These are phyloP conservation scores for Drosophila tanythrix DNA, from an alignment of 2,888 invertebrate species.

Conservation along the genomic window DNA sequence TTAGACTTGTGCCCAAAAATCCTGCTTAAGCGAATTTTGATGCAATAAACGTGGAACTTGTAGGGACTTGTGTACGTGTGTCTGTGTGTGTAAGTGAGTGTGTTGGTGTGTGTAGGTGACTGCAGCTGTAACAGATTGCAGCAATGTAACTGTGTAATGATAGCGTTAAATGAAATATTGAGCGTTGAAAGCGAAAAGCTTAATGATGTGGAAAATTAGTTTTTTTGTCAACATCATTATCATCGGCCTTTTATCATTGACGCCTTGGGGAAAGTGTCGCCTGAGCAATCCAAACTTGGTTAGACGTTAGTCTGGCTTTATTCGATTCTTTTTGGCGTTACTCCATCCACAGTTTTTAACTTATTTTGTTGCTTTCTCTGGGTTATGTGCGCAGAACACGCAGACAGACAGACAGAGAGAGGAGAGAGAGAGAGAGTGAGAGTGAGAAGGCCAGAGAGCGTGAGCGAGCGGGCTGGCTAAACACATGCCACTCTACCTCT, in stretches of 20 bases:
- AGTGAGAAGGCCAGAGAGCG: neutral
- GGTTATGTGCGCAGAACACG: conserved; percentile 73
- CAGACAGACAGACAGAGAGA: conserved; percentile 18
- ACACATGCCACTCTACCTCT: conserved; percentile 15
- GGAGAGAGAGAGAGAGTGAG: conserved; percentile 2
- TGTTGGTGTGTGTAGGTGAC: neutral
- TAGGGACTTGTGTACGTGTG: neutral
- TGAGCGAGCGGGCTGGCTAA: conserved; percentile 1
- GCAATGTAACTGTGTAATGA: conserved; percentile 18
- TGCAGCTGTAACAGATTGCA: conserved; percentile 37
- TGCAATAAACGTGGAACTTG: conserved; percentile 13
- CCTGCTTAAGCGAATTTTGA: conserved; percentile 17
- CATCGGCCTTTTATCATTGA: conserved; percentile 8
- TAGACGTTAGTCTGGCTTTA: conserved; percentile 43
- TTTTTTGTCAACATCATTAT: conserved; percentile 43
- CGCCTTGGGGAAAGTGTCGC: conserved; percentile 32
- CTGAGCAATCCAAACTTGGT: conserved; percentile 50
- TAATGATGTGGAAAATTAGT: conserved; percentile 79
- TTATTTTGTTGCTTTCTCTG: conserved; percentile 79
- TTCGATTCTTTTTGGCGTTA: conserved; percentile 23
- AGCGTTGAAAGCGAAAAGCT: conserved; percentile 64
- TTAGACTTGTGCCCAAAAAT: conserved; percentile 15
- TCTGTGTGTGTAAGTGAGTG: conserved; percentile 1
- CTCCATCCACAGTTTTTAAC: conserved; percentile 36
- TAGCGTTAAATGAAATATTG: conserved; percentile 18